phyloP scores from a whole-genome alignment of 2,113 vertebrate species.

The Scatophagus argus region DNA sequence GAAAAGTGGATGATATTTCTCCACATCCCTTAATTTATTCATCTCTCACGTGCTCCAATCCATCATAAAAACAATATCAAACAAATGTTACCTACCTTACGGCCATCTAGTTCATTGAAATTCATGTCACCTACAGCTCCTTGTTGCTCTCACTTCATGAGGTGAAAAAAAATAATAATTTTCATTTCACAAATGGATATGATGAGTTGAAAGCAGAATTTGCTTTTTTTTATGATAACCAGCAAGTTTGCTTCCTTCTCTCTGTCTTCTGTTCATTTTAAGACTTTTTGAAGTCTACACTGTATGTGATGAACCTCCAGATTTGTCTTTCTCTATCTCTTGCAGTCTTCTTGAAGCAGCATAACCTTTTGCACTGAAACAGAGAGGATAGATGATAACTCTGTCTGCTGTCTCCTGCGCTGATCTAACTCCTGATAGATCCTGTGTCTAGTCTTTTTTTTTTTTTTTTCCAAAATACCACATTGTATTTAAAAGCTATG shows the following conservation, averaged over 20 bases:
- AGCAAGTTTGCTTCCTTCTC: not conserved
- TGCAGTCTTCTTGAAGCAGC: not conserved
- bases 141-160: slow-evolving; percentile 23
- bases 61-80: slow-evolving; percentile 34
- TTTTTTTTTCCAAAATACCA: slow-evolving; percentile 9
- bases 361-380: slow-evolving; percentile 7
- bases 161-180: slow-evolving; percentile 8
- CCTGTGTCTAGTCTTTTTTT: not conserved
- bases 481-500: not conserved
- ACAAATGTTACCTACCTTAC: slow-evolving; percentile 15
- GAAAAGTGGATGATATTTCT: slow-evolving; percentile 35
- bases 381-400: not conserved
- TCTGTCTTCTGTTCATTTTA: not conserved
- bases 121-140: slow-evolving; percentile 7
- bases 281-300: not conserved
- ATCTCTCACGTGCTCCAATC: slow-evolving; percentile 28
- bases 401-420: not conserved
- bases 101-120: slow-evolving; percentile 31
- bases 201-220: slow-evolving; percentile 17
- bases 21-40: slow-evolving; percentile 41
- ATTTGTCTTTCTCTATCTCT: not conserved
- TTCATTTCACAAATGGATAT: not conserved
- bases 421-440: slow-evolving; percentile 17
- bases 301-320: not conserved
- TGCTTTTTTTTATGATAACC: not conserved